Evolutionary conservation across 2,797 vertebrate species (phyloP).

Genomic region (Gallinago solitaria): DNA sequence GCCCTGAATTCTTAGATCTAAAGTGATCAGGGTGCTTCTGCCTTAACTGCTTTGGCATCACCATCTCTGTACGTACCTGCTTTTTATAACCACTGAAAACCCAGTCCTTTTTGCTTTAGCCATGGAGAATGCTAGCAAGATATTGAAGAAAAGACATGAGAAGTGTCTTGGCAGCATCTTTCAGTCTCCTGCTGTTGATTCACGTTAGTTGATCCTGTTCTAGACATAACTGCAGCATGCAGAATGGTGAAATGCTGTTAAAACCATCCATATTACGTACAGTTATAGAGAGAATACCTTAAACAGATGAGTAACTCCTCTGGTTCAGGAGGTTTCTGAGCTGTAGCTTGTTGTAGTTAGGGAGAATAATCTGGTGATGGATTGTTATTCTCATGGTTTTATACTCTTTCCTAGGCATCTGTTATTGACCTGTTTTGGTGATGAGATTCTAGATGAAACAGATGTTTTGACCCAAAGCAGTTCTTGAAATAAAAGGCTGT

Average conservation of each 20-base stretch:
- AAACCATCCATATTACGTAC: not conserved
- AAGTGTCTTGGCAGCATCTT: not conserved
- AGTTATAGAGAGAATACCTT: not conserved
- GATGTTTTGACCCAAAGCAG: not conserved
- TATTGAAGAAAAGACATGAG: accelerated
- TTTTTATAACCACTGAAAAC: not conserved
- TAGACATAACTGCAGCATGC: not conserved
- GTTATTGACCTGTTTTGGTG: not conserved
- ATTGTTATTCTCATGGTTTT: not conserved
- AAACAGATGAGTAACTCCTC: not conserved
- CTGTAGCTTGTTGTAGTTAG: not conserved
- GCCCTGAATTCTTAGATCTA: not conserved
- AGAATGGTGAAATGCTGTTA: not conserved
- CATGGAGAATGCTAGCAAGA: not conserved
- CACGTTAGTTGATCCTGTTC: not conserved
- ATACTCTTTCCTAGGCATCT: not conserved
- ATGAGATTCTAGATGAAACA: not conserved
- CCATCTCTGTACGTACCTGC: not conserved
- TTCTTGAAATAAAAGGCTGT: not conserved
- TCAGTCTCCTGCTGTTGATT: not conserved
- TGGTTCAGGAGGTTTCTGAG: not conserved
- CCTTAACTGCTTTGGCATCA: not conserved
- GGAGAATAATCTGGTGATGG: not conserved
- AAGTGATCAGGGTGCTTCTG: not conserved
- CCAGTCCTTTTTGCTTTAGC: not conserved